These are phyloP conservation scores for Lasioglossum zephyrum DNA, from an alignment of 2,888 invertebrate species.

Conservation along the genomic window DNA sequence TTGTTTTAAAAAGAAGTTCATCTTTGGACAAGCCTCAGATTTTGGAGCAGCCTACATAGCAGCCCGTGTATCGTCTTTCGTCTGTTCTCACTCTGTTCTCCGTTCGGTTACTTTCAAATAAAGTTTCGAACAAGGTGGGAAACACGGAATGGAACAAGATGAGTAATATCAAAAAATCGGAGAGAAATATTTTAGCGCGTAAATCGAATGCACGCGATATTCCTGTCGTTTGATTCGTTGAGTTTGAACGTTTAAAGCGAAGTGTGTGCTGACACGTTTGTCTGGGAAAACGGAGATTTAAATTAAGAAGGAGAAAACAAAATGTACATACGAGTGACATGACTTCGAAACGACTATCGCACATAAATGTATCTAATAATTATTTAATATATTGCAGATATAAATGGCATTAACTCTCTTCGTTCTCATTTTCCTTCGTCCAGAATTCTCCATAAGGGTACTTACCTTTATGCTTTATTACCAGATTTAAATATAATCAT, in stretches of 20 bases:
- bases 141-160: slow-evolving; percentile 13
- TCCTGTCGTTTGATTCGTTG: slow-evolving; percentile 49
- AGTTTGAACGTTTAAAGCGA: slow-evolving; percentile 34
- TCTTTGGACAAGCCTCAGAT: no score
- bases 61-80: slow-evolving; percentile 20
- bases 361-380: slow-evolving; percentile 81
- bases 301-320: slow-evolving; percentile 42
- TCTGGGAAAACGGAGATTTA: slow-evolving; percentile 41
- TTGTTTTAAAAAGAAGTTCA: background rate
- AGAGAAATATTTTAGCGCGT: slow-evolving; percentile 48
- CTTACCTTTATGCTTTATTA: background rate
- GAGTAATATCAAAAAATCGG: slow-evolving; percentile 35
- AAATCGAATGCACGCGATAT: slow-evolving; percentile 47
- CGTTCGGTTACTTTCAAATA: slow-evolving; percentile 27
- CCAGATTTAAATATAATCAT: background rate
- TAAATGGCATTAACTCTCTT: slow-evolving; percentile 67
- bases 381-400: slow-evolving; percentile 83
- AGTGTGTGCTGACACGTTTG: slow-evolving; percentile 54
- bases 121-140: background rate
- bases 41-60: slow-evolving; percentile 3
- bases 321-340: slow-evolving; percentile 78
- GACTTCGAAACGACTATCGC: slow-evolving; percentile 78
- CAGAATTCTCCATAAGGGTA: background rate
- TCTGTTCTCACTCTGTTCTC: slow-evolving; percentile 30
- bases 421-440: slow-evolving; percentile 18